Evolutionary conservation across 2,113 vertebrate genomes (phyloP).

Genomic region (Actenoides lindsayi): DNA sequence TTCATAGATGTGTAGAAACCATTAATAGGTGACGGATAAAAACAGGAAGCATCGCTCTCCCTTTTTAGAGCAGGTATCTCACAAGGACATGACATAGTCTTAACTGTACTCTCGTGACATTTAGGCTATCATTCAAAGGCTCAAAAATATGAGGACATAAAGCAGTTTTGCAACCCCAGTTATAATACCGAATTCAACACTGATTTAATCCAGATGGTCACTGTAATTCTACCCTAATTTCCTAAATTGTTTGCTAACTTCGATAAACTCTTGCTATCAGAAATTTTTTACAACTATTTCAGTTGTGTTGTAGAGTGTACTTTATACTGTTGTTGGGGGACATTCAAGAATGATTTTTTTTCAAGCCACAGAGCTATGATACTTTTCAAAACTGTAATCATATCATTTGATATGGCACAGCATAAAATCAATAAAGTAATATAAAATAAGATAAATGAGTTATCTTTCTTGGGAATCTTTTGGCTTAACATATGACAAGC

Average conservation of each 20-base stretch:
- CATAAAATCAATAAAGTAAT: conserved; percentile 64
- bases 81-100: accelerated
- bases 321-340: background rate
- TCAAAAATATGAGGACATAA: background rate
- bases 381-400: conserved; percentile 50
- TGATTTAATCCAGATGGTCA: background rate
- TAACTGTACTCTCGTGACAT: background rate
- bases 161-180: background rate
- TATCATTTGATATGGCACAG: conserved; percentile 23
- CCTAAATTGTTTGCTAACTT: background rate
- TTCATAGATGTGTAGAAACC: background rate
- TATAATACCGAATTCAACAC: background rate
- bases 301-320: background rate
- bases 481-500: conserved; percentile 42
- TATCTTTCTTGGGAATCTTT: conserved; percentile 45
- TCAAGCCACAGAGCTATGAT: background rate
- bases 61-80: background rate
- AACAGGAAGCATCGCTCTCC: background rate
- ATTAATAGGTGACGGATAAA: background rate
- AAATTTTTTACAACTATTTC: conserved; percentile 4
- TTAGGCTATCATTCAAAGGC: background rate
- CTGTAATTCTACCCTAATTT: background rate
- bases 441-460: conserved; percentile 49
- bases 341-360: background rate
- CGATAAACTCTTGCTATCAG: background rate